Conservation (phyloP, 2,113 vertebrate genomes). For the Barnardius zonarius region DNA sequence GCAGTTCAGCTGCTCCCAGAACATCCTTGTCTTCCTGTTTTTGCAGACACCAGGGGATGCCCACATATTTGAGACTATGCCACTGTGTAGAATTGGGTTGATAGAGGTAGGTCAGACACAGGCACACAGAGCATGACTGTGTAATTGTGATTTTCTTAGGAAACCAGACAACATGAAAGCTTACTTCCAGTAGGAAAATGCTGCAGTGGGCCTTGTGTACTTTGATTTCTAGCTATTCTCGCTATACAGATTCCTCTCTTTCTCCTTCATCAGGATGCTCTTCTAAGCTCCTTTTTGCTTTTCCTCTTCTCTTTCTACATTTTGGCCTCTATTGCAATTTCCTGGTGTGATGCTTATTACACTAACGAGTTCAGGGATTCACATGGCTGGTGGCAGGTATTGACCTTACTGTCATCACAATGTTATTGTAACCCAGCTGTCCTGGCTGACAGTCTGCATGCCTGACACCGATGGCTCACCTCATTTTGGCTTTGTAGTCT, state of each 20-base stretch:
- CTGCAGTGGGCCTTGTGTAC: not conserved
- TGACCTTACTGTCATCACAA: not conserved
- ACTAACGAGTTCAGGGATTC: not conserved
- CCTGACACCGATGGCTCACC: not conserved
- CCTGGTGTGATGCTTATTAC: not conserved
- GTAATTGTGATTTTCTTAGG: not conserved
- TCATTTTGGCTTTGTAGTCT: not conserved
- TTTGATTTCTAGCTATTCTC: not conserved
- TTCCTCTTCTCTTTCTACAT: not conserved
- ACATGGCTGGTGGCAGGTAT: not conserved
- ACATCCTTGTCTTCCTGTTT: not conserved
- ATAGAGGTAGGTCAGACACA: not conserved
- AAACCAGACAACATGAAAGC: not conserved
- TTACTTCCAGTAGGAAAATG: not conserved
- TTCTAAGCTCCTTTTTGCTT: not conserved
- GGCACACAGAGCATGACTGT: rapidly evolving
- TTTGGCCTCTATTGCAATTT: not conserved
- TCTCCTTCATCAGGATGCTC: not conserved
- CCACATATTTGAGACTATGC: not conserved
- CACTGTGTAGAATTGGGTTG: not conserved
- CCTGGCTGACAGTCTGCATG: not conserved
- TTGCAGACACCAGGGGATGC: rapidly evolving
- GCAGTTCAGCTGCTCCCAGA: not conserved
- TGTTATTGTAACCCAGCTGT: not conserved
- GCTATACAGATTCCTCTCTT: not conserved